Evolutionary conservation across 2,113 vertebrate genomes (phyloP).

Genomic region (Isurus oxyrinchus): DNA sequence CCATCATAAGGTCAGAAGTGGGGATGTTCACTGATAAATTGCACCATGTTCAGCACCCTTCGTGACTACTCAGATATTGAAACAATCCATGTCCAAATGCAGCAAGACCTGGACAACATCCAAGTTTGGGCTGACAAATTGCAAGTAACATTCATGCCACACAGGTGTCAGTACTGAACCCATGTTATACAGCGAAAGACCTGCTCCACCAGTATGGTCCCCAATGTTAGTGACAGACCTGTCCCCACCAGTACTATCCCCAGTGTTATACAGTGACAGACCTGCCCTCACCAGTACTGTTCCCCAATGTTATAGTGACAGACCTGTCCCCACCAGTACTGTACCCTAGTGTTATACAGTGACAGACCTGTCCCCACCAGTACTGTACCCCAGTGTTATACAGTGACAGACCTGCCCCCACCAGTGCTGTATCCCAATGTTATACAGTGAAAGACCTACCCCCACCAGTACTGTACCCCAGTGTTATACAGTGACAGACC

Average conservation of each 20-base stretch:
- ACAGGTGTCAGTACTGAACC: not conserved
- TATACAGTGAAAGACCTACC: not conserved
- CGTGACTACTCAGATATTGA: too few relatives aligned
- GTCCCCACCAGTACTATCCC: not conserved
- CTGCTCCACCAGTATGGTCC: not conserved
- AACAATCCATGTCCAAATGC: too few relatives aligned
- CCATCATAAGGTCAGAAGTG: too few relatives aligned
- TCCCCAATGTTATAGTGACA: not conserved
- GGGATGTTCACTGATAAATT: too few relatives aligned
- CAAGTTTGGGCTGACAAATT: too few relatives aligned
- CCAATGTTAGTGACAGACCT: not conserved
- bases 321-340: not conserved
- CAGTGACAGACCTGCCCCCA: too few relatives aligned
- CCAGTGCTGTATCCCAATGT: not conserved
- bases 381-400: not conserved
- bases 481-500: too few relatives aligned
- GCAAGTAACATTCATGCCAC: too few relatives aligned
- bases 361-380: not conserved
- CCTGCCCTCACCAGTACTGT: not conserved
- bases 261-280: too few relatives aligned
- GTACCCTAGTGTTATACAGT: not conserved
- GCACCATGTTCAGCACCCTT: too few relatives aligned
- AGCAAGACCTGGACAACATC: too few relatives aligned
- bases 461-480: too few relatives aligned
- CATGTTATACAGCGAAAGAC: not conserved